A percentile compares a stretch with the other conserved stretches of the same genome.
Conservation (phyloP, 1,140 invertebrate species). For the Tribolium castaneum region DNA sequence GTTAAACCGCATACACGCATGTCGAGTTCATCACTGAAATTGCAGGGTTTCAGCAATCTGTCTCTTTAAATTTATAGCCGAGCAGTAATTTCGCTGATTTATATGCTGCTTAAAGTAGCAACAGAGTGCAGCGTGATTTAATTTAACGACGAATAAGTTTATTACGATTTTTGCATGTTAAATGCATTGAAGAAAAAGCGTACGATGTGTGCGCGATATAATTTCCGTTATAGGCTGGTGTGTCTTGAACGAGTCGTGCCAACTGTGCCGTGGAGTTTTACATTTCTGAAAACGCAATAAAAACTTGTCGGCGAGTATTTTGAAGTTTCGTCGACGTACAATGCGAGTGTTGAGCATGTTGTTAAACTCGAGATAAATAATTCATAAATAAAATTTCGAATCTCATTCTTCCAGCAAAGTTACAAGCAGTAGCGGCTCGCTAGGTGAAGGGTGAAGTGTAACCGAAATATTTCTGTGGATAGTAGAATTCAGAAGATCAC, state of each 20-base stretch:
- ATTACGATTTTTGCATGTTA: background rate
- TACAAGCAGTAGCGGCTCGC: too few species aligned
- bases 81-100: background rate
- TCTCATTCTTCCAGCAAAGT: constrained; percentile 45
- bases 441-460: too few species aligned
- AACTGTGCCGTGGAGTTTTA: constrained; percentile 10
- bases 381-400: constrained; percentile 48
- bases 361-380: constrained; percentile 42
- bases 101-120: background rate
- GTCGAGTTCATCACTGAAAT: background rate
- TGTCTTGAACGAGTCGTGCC: background rate
- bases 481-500: too few species aligned
- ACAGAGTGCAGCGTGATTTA: background rate
- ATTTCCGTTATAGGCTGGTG: background rate
- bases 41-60: background rate
- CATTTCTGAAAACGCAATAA: constrained; percentile 23
- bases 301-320: constrained; percentile 26
- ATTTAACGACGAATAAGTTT: background rate
- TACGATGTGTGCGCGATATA: background rate
- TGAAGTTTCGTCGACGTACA: constrained; percentile 1
- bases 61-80: background rate
- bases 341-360: constrained; percentile 29
- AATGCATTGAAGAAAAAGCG: background rate
- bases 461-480: too few species aligned
- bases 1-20: background rate